A percentile compares a stretch with the other conserved stretches of the same genome.
Evolutionary conservation across 2,797 vertebrate genomes (phyloP).

Genomic region (Strix occidentalis): DNA sequence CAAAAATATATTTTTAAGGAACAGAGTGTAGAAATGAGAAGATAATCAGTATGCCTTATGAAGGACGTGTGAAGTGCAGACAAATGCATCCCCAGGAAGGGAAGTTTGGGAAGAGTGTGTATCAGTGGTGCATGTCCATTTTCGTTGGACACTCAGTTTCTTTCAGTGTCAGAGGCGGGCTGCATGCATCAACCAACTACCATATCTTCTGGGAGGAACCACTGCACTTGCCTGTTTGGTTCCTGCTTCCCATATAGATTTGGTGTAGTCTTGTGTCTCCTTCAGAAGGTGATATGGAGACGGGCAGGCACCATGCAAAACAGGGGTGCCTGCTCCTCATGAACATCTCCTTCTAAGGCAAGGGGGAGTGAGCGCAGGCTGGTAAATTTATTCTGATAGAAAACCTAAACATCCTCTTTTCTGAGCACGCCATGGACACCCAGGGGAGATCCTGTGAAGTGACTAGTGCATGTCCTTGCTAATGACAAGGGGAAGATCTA

Average conservation of each 20-base stretch:
- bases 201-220: neutral
- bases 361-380: neutral
- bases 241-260: neutral
- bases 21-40: neutral
- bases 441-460: neutral
- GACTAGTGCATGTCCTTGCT: rapidly evolving
- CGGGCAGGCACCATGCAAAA: neutral
- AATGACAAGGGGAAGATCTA: neutral
- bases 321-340: neutral
- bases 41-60: neutral
- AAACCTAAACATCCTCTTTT: neutral
- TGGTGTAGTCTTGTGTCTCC: neutral
- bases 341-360: neutral
- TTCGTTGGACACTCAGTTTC: neutral
- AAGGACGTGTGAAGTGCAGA: neutral
- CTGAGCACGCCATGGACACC: neutral
- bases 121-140: neutral
- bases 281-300: neutral
- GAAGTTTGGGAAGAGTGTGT: neutral
- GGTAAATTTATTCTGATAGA: neutral
- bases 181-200: neutral
- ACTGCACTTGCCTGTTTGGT: neutral
- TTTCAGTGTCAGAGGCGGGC: neutral
- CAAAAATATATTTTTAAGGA: neutral
- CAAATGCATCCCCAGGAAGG: neutral